Base-by-base conservation (phyloP, 2,888 invertebrate genomes). In the Pasiphila rectangulata region DNA sequence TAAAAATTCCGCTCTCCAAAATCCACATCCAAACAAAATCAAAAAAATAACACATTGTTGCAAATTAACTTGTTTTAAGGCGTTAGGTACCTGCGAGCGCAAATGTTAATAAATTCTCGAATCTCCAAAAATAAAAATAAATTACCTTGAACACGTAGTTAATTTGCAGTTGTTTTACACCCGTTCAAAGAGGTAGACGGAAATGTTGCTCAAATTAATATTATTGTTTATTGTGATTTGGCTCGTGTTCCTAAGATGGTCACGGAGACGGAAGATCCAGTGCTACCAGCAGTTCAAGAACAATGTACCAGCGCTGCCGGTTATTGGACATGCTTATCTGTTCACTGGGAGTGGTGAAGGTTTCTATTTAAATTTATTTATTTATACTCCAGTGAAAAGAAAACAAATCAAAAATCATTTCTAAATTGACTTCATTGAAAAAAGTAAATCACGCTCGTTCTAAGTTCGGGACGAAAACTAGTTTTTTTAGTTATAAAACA, bases 321-420 rank as follows among this genome's bases (percentile, higher is more conserved):
- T 71, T 3, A 7, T 72, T 5, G 72, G 72, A 1, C 64, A 69
- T 23, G 46, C 61, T 7, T 57, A 57, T 24, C 39, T 63, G 24
- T 57, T 65, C 16, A 5, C 58, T 1, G 70, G 71, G 1, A 51
- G 38, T 39, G 62, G 56, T 15, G 59, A 60, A 50, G 58, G 72
- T 70, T 50, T 38, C 49, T 48, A 24, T n/a, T 5, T 12, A 12
- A 1, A 29, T 27, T 9, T 12, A 12, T 3, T 23, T 1, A 24
- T 6, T 15, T 24, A 1, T 19, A 21, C 23, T n/a, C n/a, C n/a
- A n/a, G n/a, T n/a, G n/a, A n/a, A n/a, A n/a, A n/a, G n/a, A n/a
- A n/a, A n/a, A n/a, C n/a, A n/a, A n/a, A n/a, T n/a, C n/a, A n/a
- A n/a, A n/a, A n/a, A n/a, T n/a, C n/a, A n/a, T n/a, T n/a, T n/a